phyloP scores from a whole-genome alignment of 2,797 vertebrate genomes.

The Falco columbarius region DNA sequence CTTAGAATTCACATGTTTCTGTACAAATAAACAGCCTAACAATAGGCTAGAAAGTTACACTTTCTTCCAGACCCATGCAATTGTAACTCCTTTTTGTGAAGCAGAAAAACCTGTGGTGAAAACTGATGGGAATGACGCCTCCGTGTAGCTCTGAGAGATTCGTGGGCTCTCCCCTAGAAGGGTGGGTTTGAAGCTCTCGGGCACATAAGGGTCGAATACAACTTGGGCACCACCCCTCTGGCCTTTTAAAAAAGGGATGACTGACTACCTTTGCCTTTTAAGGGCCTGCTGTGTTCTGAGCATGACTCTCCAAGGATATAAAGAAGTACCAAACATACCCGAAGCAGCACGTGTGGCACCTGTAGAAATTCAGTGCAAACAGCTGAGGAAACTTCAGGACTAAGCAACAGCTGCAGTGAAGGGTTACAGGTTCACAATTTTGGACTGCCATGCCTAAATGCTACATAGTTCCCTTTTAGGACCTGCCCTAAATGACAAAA shows the following conservation, averaged over 20 bases:
- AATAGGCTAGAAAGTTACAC: background rate
- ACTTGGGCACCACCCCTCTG: background rate
- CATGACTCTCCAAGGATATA: background rate
- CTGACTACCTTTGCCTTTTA: background rate
- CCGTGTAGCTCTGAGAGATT: background rate
- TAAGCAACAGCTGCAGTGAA: slow-evolving; percentile 38
- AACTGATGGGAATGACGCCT: background rate
- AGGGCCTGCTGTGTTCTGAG: background rate
- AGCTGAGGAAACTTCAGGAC: slow-evolving; percentile 44
- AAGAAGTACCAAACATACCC: slow-evolving; percentile 6
- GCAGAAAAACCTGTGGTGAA: background rate
- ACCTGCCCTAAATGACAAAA: slow-evolving; percentile 44
- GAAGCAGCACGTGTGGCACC: background rate
- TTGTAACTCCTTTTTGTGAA: background rate
- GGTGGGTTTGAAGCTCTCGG: background rate
- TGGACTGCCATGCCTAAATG: background rate
- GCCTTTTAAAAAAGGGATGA: background rate
- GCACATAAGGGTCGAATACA: background rate
- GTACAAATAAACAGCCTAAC: background rate
- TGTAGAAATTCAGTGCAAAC: slow-evolving; percentile 47
- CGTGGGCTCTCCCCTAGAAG: background rate
- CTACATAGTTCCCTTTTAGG: background rate
- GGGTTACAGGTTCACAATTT: slow-evolving; percentile 40
- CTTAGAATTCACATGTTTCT: background rate
- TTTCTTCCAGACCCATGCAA: background rate